These are phyloP conservation scores for Radopholus similis DNA, from an alignment of 1,140 invertebrate species.

Conservation along the genomic window DNA sequence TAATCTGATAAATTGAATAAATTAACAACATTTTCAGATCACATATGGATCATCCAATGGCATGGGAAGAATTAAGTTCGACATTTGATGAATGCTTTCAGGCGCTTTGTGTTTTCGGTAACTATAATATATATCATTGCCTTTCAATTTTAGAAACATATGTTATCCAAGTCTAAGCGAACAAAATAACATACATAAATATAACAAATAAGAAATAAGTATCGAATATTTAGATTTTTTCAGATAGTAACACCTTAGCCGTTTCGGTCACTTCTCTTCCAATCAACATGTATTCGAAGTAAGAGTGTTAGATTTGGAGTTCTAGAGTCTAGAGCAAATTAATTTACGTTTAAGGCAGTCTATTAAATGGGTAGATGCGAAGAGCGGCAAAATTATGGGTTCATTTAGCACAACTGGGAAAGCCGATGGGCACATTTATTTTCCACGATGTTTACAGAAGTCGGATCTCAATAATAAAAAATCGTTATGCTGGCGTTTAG, in stretches of 20 bases:
- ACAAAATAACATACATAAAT: no score
- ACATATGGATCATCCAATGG: slow-evolving; percentile 46
- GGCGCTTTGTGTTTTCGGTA: slow-evolving; percentile 38
- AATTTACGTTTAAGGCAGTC: slow-evolving; percentile 44
- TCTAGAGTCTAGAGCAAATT: neutral
- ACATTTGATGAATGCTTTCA: slow-evolving; percentile 50
- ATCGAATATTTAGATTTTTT: neutral
- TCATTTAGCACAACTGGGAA: slow-evolving; percentile 41
- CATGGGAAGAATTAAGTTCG: slow-evolving; percentile 50
- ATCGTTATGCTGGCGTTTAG: slow-evolving; percentile 22
- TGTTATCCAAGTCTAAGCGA: no score
- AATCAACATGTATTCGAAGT: slow-evolving; percentile 60
- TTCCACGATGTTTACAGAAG: slow-evolving; percentile 46
- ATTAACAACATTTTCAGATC: slow-evolving; percentile 40
- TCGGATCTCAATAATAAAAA: slow-evolving; percentile 18
- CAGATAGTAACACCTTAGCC: slow-evolving; percentile 39
- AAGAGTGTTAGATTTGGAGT: slow-evolving; percentile 2
- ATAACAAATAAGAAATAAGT: neutral
- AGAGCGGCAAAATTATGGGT: slow-evolving; percentile 27
- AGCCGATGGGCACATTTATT: slow-evolving; percentile 52
- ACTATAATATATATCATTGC: no score
- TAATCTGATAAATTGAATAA: slow-evolving; percentile 13
- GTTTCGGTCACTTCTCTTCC: slow-evolving; percentile 42
- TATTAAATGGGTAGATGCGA: slow-evolving; percentile 45
- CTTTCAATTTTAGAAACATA: no score